Conservation (phyloP, 2,113 vertebrate genomes). For the Phocoena sinus region DNA sequence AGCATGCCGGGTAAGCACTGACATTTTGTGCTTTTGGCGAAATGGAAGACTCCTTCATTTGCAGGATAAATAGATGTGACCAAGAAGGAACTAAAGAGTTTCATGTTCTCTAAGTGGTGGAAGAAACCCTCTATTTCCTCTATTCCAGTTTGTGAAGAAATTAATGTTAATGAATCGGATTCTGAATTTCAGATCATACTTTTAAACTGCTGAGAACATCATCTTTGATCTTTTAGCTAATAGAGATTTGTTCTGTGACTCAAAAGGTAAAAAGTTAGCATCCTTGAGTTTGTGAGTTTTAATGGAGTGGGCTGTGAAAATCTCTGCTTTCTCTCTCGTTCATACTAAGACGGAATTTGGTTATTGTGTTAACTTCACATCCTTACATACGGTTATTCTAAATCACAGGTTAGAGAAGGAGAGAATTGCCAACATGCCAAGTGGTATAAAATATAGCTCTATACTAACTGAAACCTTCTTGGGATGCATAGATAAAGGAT, state of each 20-base stretch:
- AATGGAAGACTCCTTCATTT: neutral
- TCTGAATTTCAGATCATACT: neutral
- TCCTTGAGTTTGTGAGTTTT: neutral
- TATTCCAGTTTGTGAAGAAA: neutral
- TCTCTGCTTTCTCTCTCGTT: neutral
- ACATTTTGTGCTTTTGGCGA: neutral
- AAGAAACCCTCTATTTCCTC: neutral
- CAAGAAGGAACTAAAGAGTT: neutral
- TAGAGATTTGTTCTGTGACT: neutral
- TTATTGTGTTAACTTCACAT: neutral
- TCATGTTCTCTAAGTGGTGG: neutral
- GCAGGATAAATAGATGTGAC: neutral
- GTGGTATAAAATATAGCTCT: constrained; percentile 24
- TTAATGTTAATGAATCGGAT: neutral
- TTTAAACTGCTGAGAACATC: neutral
- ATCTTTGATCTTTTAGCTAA: neutral
- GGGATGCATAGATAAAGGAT: constrained; percentile 63
- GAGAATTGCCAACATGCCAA: neutral
- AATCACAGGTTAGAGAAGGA: neutral
- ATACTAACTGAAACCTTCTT: neutral
- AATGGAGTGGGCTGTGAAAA: neutral
- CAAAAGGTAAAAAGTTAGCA: neutral
- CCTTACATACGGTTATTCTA: neutral
- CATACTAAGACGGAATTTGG: neutral
- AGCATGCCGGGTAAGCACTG: neutral